Conservation (phyloP, 2,113 vertebrate genomes). For the Motacilla alba region DNA sequence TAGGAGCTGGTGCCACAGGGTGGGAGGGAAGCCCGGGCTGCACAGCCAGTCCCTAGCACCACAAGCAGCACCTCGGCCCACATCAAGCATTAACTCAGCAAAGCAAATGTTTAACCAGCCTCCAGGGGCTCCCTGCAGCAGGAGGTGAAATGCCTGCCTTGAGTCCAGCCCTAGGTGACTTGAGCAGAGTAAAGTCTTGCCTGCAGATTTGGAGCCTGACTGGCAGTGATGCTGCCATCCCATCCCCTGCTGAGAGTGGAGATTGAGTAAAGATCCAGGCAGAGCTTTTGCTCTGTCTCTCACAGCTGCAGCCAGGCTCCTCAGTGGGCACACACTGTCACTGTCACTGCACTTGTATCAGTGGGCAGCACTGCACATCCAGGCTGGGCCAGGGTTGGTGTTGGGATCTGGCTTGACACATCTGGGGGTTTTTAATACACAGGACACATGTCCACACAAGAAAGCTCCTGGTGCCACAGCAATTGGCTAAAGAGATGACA, state of each 20-base stretch:
- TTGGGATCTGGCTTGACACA: not conserved
- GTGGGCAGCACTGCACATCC: not conserved
- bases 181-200: not conserved
- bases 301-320: not conserved
- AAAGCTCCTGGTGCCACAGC: not conserved
- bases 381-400: not conserved
- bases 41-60: not conserved
- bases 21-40: not conserved
- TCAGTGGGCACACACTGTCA: rapidly evolving
- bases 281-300: not conserved
- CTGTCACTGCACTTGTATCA: rapidly evolving
- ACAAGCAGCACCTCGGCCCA: not conserved
- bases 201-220: not conserved
- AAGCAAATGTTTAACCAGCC: conserved; percentile 11
- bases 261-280: not conserved
- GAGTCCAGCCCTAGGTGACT: not conserved
- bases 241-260: not conserved
- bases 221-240: not conserved
- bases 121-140: not conserved
- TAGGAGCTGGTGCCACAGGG: not conserved
- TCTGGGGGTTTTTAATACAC: not conserved
- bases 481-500: not conserved
- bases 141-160: not conserved
- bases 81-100: not conserved
- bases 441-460: not conserved